Percentiles rank a stretch among this genome's conserved stretches.
These are phyloP conservation scores for Leptobrachium leishanense DNA, from an alignment of 2,113 vertebrate species.

Conservation along the genomic window DNA sequence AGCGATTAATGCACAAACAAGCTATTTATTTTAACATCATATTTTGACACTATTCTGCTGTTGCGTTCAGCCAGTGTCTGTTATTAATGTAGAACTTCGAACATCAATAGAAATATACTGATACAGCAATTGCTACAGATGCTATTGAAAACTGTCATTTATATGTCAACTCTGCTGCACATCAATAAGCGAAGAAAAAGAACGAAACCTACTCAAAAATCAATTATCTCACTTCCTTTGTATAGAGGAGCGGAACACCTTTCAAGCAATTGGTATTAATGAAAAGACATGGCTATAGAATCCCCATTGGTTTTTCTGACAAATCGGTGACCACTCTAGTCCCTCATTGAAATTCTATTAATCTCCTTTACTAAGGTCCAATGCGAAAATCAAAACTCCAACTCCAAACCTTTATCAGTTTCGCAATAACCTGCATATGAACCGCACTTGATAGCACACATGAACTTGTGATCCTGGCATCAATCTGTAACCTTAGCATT, in stretches of 20 bases:
- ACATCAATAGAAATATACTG: slow-evolving; percentile 12
- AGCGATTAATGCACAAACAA: neutral
- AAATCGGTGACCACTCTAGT: slow-evolving; percentile 76
- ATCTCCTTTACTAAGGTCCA: slow-evolving; percentile 76
- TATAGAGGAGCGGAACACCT: slow-evolving; percentile 74
- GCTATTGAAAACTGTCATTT: slow-evolving; percentile 62
- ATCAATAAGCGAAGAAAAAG: slow-evolving; percentile 68
- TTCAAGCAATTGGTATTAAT: slow-evolving; percentile 80
- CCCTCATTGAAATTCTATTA: slow-evolving; percentile 83
- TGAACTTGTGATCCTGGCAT: slow-evolving; percentile 79
- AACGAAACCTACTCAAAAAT: slow-evolving; percentile 69
- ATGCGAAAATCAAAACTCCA: slow-evolving; percentile 80
- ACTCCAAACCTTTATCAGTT: slow-evolving; percentile 77
- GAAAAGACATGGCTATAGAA: slow-evolving; percentile 78
- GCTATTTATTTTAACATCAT: neutral
- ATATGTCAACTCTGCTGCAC: slow-evolving; percentile 66
- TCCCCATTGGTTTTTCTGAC: slow-evolving; percentile 82
- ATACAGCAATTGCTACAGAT: neutral
- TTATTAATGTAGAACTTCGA: neutral
- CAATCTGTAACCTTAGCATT: slow-evolving; percentile 65
- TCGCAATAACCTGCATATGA: slow-evolving; percentile 84
- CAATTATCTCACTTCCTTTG: slow-evolving; percentile 78
- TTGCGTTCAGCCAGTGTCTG: too few species aligned
- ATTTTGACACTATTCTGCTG: neutral
- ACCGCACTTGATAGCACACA: slow-evolving; percentile 79